Evolutionary conservation across 2,797 vertebrate genomes (phyloP).

Genomic region (Ibycter americanus): DNA sequence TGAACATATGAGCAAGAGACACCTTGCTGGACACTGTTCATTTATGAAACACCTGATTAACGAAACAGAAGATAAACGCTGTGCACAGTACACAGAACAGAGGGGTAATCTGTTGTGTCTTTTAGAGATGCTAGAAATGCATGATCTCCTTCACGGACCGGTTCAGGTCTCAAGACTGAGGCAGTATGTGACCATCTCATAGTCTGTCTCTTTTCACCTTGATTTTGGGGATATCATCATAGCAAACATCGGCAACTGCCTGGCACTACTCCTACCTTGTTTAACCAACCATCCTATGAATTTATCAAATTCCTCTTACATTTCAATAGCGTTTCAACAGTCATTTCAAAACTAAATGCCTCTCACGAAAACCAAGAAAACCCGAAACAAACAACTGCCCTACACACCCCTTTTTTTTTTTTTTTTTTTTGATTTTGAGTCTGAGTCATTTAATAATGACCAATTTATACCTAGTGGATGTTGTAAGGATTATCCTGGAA

Average conservation of each 20-base stretch:
- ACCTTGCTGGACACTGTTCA: not conserved
- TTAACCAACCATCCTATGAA: not conserved
- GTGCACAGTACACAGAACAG: not conserved
- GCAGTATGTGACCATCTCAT: not conserved
- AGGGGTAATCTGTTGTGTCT: not conserved
- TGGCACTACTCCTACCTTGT: not conserved
- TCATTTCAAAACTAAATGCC: not conserved
- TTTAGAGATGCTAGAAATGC: not conserved
- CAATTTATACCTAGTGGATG: constrained; percentile 53
- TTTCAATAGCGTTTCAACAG: not conserved
- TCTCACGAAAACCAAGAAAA: not conserved
- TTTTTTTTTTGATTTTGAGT: not conserved
- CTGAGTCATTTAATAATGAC: constrained; percentile 35
- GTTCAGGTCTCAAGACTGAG: not conserved
- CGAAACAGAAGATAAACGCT: not conserved
- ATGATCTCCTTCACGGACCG: accelerated
- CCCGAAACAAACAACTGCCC: not conserved
- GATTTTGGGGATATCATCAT: not conserved
- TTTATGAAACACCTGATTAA: not conserved
- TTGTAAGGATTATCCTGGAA: constrained; percentile 51
- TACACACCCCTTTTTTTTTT: not conserved
- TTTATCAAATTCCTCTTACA: not conserved
- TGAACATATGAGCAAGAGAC: accelerated
- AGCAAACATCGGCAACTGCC: not conserved
- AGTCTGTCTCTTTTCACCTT: not conserved